phyloP scores from a whole-genome alignment of 2,797 vertebrate genomes.

The Lithobates sylvaticus region DNA sequence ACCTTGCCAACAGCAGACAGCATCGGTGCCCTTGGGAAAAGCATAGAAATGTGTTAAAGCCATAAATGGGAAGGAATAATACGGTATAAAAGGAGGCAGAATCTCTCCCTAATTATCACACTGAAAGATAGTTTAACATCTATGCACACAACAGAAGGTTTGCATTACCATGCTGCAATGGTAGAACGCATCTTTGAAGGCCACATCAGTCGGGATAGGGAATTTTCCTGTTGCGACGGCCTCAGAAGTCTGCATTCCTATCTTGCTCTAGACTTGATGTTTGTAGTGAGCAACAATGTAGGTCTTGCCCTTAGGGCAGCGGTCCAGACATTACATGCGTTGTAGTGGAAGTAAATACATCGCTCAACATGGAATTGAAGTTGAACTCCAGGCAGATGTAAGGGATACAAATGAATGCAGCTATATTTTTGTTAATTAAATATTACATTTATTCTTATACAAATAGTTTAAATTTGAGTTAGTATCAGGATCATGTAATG shows the following conservation, averaged over 20 bases:
- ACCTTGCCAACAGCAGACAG: not conserved
- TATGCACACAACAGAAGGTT: not conserved
- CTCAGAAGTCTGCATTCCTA: not conserved
- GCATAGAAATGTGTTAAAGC: not conserved
- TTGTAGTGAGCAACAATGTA: slow-evolving; percentile 3
- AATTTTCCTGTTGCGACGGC: not conserved
- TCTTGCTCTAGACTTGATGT: not conserved
- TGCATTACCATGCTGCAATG: not conserved
- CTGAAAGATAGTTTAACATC: not conserved
- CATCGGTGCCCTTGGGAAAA: not conserved
- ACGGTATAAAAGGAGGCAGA: not conserved
- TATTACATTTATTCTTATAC: no score
- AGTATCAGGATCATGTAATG: no score
- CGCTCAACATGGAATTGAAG: not conserved
- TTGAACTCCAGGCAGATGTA: no score
- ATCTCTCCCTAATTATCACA: not conserved
- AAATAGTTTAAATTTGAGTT: no score
- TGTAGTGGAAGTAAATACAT: not conserved
- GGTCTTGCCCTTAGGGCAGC: slow-evolving; percentile 8
- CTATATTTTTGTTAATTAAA: no score
- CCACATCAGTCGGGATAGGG: not conserved
- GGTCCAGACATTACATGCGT: slow-evolving; percentile 35
- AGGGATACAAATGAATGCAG: no score
- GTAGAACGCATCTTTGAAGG: not conserved
- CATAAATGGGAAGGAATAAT: not conserved